Conservation (phyloP, 2,113 vertebrate genomes). For the Albula glossodonta region DNA sequence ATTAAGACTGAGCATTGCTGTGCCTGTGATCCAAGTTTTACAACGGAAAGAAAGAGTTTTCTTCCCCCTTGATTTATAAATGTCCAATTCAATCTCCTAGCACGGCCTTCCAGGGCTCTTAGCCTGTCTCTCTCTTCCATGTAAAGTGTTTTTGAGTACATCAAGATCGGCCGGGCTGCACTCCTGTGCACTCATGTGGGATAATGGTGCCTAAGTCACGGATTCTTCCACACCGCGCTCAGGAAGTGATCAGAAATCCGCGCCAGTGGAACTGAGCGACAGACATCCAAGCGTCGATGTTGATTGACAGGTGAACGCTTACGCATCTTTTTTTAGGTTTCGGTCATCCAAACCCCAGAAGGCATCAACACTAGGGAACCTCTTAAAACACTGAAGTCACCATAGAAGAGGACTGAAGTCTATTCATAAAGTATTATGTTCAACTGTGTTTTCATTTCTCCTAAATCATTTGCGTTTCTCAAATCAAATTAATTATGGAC, state of each 20-base stretch:
- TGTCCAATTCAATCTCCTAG: conserved; percentile 55
- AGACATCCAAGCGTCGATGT: neutral
- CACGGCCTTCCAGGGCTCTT: conserved; percentile 48
- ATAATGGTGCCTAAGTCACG: neutral
- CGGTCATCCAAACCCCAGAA: neutral
- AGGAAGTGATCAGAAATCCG: neutral
- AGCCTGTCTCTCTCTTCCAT: conserved; percentile 22
- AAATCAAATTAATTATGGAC: neutral
- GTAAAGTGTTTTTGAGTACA: neutral
- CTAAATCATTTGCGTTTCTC: neutral
- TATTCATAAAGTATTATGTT: neutral
- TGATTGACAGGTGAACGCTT: neutral
- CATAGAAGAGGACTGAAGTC: neutral
- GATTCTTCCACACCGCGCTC: neutral
- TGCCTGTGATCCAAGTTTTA: conserved; percentile 1
- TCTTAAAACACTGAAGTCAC: neutral
- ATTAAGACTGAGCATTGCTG: neutral
- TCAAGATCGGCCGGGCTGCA: neutral
- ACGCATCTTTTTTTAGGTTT: neutral
- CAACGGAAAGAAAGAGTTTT: neutral
- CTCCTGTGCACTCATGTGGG: neutral
- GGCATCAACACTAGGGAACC: neutral
- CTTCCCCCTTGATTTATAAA: conserved; percentile 47
- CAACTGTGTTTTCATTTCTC: neutral
- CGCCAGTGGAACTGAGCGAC: neutral